Percentiles rank a stretch among this genome's conserved stretches.
Conservation (phyloP, 2,888 invertebrate species). For the Mimumesa dahlbomi region DNA sequence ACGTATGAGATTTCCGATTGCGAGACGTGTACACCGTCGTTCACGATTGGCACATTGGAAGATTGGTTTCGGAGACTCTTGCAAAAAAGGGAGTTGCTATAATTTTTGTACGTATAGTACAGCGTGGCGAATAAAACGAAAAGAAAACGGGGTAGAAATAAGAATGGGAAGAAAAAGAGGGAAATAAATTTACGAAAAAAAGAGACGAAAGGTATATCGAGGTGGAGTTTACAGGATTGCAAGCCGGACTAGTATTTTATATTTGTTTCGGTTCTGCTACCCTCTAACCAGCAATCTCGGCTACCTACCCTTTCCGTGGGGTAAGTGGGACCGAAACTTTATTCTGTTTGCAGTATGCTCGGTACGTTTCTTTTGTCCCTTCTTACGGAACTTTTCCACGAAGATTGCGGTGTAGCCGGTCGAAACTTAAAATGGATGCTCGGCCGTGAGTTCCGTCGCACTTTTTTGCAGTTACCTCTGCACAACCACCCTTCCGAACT, state of each 20-base stretch:
- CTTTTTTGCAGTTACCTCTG: neutral
- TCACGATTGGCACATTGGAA: too few species aligned
- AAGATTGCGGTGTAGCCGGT: conserved; percentile 39
- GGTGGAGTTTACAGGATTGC: conserved; percentile 1
- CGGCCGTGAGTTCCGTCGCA: conserved; percentile 16
- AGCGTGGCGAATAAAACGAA: neutral
- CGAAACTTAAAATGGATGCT: conserved; percentile 64
- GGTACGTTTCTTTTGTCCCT: conserved; percentile 48
- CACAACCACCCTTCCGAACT: neutral
- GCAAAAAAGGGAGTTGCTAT: too few species aligned
- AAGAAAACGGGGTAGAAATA: neutral
- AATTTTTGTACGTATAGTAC: neutral
- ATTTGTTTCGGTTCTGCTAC: conserved; percentile 33
- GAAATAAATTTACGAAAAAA: neutral
- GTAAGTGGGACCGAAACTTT: conserved; percentile 60
- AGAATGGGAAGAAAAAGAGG: neutral
- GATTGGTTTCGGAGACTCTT: too few species aligned
- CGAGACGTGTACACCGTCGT: too few species aligned
- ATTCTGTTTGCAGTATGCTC: conserved; percentile 62
- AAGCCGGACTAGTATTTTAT: conserved; percentile 36
- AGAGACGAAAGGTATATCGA: neutral
- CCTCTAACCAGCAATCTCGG: conserved; percentile 40
- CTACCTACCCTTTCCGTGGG: conserved; percentile 18
- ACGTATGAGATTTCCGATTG: neutral
- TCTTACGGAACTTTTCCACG: conserved; percentile 40